These are phyloP conservation scores for Helostoma temminkii DNA, from an alignment of 2,797 vertebrate genomes.

Conservation along the genomic window DNA sequence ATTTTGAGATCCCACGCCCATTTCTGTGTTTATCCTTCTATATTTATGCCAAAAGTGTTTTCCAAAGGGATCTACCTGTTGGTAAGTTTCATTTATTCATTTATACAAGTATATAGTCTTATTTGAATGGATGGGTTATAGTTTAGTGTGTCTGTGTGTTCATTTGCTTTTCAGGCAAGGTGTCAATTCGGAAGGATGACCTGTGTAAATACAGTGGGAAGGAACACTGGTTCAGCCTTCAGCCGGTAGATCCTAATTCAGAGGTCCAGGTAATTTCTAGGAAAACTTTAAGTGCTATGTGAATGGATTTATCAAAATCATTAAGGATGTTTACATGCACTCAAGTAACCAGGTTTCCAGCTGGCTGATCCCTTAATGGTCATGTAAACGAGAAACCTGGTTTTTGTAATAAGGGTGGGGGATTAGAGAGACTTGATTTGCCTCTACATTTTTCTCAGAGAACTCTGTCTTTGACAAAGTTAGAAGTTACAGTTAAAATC, in stretches of 20 bases:
- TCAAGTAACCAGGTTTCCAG: too few species aligned
- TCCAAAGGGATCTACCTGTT: constrained; percentile 94
- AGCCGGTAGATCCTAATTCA: constrained; percentile 96
- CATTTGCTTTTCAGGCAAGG: constrained; percentile 87
- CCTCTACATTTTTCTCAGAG: too few species aligned
- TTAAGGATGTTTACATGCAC: too few species aligned
- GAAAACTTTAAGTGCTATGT: too few species aligned
- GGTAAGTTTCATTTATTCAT: constrained; percentile 84
- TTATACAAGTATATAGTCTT: constrained; percentile 6
- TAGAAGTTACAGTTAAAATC: too few species aligned
- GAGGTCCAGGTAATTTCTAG: constrained; percentile 96
- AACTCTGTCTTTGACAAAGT: too few species aligned
- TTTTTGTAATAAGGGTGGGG: too few species aligned
- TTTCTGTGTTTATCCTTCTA: constrained; percentile 99
- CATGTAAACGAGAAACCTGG: too few species aligned
- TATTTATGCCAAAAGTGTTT: constrained; percentile 95
- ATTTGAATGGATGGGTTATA: constrained; percentile 16
- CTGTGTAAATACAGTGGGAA: constrained; percentile 92
- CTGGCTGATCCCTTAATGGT: too few species aligned
- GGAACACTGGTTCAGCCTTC: constrained; percentile 95
- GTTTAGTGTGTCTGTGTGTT: constrained; percentile 14
- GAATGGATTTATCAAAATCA: too few species aligned
- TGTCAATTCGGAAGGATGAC: constrained; percentile 97
- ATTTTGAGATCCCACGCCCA: constrained; percentile 97
- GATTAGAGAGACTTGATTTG: too few species aligned